Base-by-base conservation (phyloP, 2,113 vertebrate species). In the Synchiropus splendidus region DNA sequence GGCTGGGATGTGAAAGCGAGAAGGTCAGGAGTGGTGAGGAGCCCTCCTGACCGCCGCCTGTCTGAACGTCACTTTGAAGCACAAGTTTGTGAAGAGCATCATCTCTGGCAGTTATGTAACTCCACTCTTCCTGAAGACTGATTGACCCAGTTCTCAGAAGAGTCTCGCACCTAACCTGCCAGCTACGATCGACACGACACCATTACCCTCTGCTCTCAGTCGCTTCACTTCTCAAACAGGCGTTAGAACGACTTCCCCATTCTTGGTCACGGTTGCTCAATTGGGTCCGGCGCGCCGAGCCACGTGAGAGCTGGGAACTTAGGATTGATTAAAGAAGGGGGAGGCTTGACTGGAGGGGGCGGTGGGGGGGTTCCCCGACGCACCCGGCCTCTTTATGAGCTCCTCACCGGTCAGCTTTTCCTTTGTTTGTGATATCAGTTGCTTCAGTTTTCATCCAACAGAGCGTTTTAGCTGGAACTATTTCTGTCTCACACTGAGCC, bases 221-320 rank as follows among this genome's bases (percentile, higher is more conserved):
- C 6, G 27, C 46, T 62, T 72, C 74, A 59, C 2, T 70, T 69
- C 72, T 71, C 72, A 60, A 79, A 79, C 75, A 72, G 65, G 77
- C 69, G 67, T 52, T 48, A 37, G 53, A 8, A 51, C 65, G 70
- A 78, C 75, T 82, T 82, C 80, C 78, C 60, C 75, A 78, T 82
- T 82, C 72, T 74, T 75, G 54, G 31, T 54, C 65, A 67, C 72
- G 72, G 74, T 82, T 80, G 74, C 77, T 75, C 80, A 74, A 77
- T 74, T 68, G 48, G 69, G 70, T 43, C 5, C 35, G 27, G 48
- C 38, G 68, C n/a, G 65, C 67, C 51, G 61, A 30, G 70, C 63
- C 75, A 79, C 67, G 67, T 79, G 77, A 82, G 75, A 61, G 54
- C 64, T 61, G 67, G 75, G 74, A 76, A 75, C 67, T 72, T 50